These are phyloP conservation scores for Bovichtus variegatus DNA, from an alignment of 2,797 vertebrate genomes.

Conservation along the genomic window DNA sequence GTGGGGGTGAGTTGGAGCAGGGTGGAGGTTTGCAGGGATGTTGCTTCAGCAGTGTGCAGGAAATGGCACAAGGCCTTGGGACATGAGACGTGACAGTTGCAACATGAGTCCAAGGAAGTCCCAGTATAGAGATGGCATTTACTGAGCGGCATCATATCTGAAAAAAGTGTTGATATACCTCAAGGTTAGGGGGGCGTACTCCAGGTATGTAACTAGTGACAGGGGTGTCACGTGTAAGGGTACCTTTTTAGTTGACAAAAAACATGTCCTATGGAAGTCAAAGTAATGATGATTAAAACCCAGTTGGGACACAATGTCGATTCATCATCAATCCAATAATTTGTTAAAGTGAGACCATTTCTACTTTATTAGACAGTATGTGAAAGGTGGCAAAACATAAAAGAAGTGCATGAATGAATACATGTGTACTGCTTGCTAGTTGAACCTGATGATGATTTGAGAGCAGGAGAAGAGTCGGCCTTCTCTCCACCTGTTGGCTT, in stretches of 20 bases:
- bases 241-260: background rate
- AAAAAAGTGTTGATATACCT: background rate
- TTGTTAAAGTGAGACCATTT: background rate
- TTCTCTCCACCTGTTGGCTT: constrained; percentile 16
- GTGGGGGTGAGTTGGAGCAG: constrained; percentile 25
- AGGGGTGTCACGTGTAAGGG: background rate
- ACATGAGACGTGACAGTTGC: constrained; percentile 63
- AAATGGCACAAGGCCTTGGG: constrained; percentile 48
- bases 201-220: background rate
- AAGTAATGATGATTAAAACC: constrained; percentile 4
- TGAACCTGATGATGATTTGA: constrained; percentile 16
- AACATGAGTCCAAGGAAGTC: constrained; percentile 52
- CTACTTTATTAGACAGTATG: background rate
- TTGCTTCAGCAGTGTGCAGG: constrained; percentile 46
- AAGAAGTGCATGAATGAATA: background rate
- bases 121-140: constrained; percentile 33
- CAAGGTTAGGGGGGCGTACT: background rate
- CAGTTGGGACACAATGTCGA: background rate
- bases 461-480: background rate
- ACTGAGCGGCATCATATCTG: background rate
- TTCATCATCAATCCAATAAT: background rate
- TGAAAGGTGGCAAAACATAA: background rate
- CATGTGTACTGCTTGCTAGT: background rate
- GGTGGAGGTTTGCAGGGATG: constrained; percentile 42
- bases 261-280: background rate